Base-by-base conservation (phyloP, 2,888 invertebrate genomes). In the Steinernema carpocapsae region DNA sequence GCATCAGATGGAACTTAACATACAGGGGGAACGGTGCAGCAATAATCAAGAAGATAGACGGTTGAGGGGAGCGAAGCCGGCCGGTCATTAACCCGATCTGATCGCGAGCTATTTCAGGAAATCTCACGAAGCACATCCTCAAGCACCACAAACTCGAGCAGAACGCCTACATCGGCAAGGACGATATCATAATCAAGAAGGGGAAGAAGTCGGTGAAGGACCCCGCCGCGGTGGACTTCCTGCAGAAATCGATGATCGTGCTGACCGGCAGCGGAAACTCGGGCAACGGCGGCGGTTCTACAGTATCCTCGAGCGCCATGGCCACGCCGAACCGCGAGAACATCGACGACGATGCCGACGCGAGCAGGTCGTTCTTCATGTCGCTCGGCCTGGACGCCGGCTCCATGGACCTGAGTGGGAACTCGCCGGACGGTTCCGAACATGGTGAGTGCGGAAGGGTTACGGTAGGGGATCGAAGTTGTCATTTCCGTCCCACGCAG, bases 171-270 rank as follows among this genome's bases (percentile, higher is more conserved):
- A 86, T 88, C 74, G 86, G 84, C 56, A 87, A 84, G 73, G 87
- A 87, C 77, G 87, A 88, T 74, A 87, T 87, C 70, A 88, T 88
- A 75, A 83, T 87, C 45, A 86, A 86, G 74, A 87, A 87, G 77
- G 85, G 84, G 71, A 83, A 83, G 72, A 83, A 83, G 74, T 84
- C 83, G 52, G 78, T 84, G n/a, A 79, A 77, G 37, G 83, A 84
- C 72, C 79, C 82, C 24, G 74, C 76, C 14, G 82, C 83, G n/a
- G 80, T 83, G 48, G 85, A 85, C 45, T 85, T 86, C 59, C 76
- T 85, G 24, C 86, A 85, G 74, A 83, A 83, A 52, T 80, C 80
- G 1, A 83, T 83, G 83, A 76, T 81, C 64, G 79, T 83, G 12
- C 72, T 81, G 17, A 76, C 74, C 42, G 45, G 51, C 12, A 3